Evolutionary conservation across 2,888 invertebrate genomes (phyloP), one percentile per base, ranked within the genome.

Genomic region (Endotricha flammealis): DNA sequence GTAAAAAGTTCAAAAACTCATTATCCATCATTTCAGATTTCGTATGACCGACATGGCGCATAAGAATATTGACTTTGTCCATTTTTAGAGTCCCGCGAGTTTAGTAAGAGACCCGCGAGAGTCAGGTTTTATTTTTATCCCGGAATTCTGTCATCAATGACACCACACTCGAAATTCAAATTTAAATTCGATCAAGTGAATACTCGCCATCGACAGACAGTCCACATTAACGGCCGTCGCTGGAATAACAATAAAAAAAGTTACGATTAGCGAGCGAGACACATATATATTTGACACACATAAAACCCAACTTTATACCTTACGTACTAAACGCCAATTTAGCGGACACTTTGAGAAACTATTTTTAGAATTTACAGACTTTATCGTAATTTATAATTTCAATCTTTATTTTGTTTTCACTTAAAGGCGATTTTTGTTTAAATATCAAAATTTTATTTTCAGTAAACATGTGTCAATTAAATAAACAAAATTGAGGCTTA

Each of bases 221-320:
- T 14, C 35, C 22, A 20, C 29, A 20, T 49, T 46, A 50, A 48
- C 40, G 43, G 40, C 52, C 48, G 29, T 55, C 60, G 60, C 57
- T 53, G 46, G 61, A 65, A 57, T 57, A 57, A 51, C 58, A 57
- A 38, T 50, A 66, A 68, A 64, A 64, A 70, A 71, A 70, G 72
- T 73, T 71, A 77, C 69, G 74, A 74, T 76, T 69, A 70, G 56
- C 61, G 42, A 47, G 51, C 50, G 65, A 70, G 58, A 57, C 62
- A 41, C 59, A 71, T 74, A 75, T 74, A 74, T 68, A 61, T 73
- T 67, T 69, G 71, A 57, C 59, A 12, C 11, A 2, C 10, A 16
- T 32, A 17, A 14, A 31, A 5, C 10, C 28, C 10, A 47, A 36
- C 57, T 54, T 45, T 58, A 56, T 43, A 1, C 0, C 0, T 0